Base-by-base conservation (phyloP, 2,888 invertebrate genomes). In the Strigamia crassipes region DNA sequence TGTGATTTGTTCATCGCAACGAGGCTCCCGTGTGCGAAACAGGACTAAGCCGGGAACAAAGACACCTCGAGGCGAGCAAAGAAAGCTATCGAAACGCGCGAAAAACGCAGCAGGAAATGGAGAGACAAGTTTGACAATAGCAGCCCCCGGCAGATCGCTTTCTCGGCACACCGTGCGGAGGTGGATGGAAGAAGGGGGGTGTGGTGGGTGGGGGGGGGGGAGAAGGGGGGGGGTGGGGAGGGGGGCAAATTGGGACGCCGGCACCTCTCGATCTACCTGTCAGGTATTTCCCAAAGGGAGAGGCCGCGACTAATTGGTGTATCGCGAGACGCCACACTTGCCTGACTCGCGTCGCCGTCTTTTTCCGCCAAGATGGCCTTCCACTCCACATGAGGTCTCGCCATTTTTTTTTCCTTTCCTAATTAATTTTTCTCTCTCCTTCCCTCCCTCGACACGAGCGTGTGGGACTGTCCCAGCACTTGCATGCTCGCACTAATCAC, bases 121-220 rank as follows among this genome's bases (percentile, higher is more conserved):
- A 66, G 66, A 66, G 66, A 66, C 66, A 66, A 66, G 66, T 66
- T 66, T 66, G 66, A 66, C 66, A 66, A 66, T 66, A 66, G 66
- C 66, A 66, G 66, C 66, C 66, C 66, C 66, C 66, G 66, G 66
- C 66, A 31, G 66, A 66, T 66, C 66, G 66, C 66, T 66, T 66
- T 66, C 66, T 27, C 66, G 66, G 23, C 23, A 31, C 23, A 51
- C 51, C 51, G 51, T 51, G 51, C 51, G 51, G 51, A 51, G 51
- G 51, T 51, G 51, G 66, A 23, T 23, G 66, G 66, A 31, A 15
- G 21, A 23, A 23, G 5, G 5, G 5, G 61, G 21, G 6, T 21
- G 61, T 8, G 61, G 13, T 21, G 61, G 61, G 61, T 13, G 56
- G 56, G 56, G 15, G 8, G n/a, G 41, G 12, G 12, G 56, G 56